Conservation (phyloP, 1,140 invertebrate genomes). For the Zophobas atratus region DNA sequence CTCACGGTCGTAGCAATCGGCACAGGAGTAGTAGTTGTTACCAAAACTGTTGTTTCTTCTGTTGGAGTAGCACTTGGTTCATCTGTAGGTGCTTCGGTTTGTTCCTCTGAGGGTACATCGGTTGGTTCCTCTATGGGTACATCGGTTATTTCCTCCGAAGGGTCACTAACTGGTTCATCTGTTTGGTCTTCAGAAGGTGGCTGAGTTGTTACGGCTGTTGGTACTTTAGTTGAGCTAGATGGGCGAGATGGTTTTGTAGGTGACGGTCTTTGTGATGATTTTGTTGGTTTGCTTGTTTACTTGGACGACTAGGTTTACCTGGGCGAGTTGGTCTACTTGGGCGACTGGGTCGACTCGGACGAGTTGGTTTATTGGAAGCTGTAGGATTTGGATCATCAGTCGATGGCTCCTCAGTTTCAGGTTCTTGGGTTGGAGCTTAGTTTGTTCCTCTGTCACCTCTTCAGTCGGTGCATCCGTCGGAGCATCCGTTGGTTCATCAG, state of each 20-base stretch:
- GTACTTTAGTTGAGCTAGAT: no score
- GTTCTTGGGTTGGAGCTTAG: neutral
- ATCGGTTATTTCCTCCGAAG: neutral
- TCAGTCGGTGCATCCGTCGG: neutral
- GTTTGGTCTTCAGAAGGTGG: neutral
- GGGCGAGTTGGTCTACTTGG: neutral
- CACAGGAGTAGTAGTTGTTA: neutral
- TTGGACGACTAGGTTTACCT: neutral
- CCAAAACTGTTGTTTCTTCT: neutral
- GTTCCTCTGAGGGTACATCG: neutral
- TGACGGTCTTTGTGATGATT: neutral
- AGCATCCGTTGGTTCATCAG: neutral
- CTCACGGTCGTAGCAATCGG: slow-evolving; percentile 15
- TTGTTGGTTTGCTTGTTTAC: neutral
- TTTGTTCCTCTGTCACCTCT: neutral
- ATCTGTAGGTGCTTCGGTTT: neutral
- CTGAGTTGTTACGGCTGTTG: neutral
- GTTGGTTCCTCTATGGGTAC: neutral
- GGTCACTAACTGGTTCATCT: neutral
- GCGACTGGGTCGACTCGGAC: neutral
- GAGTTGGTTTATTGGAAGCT: neutral
- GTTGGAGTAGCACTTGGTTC: neutral
- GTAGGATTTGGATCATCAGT: slow-evolving; percentile 1
- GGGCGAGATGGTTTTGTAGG: no score
- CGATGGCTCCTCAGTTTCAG: neutral